These are phyloP conservation scores for Plecturocebus donacophilus DNA, from an alignment of 2,113 vertebrate genomes.

Conservation along the genomic window DNA sequence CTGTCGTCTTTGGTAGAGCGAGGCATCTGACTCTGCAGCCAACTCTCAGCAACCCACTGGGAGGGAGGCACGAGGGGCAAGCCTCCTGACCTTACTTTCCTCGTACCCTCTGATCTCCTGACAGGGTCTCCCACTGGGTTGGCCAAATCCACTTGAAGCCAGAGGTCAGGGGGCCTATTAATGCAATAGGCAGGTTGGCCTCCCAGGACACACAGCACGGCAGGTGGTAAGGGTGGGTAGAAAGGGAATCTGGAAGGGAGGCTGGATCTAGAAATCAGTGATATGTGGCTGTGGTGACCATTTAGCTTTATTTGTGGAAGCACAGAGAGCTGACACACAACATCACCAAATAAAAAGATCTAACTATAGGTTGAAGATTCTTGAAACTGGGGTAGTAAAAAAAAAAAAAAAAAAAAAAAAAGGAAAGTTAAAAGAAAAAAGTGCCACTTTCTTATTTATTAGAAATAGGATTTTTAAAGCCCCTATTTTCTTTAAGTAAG, in stretches of 20 bases:
- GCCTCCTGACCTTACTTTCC: not conserved
- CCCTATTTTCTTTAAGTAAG: not conserved
- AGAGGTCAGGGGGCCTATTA: too few species aligned
- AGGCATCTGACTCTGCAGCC: not conserved
- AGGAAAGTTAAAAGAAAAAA: not conserved
- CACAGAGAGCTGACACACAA: not conserved
- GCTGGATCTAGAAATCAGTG: not conserved
- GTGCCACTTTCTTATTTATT: not conserved
- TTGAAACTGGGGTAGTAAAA: not conserved
- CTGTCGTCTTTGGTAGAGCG: not conserved
- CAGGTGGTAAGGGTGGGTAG: too few species aligned
- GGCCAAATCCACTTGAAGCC: not conserved
- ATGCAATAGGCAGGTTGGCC: not conserved
- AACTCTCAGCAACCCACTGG: not conserved
- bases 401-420: not conserved
- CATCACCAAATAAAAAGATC: not conserved
- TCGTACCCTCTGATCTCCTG: not conserved
- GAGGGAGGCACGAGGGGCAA: not conserved
- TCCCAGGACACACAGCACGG: not conserved
- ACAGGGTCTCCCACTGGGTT: not conserved
- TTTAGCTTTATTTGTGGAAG: not conserved
- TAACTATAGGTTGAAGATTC: not conserved
- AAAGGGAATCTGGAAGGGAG: not conserved
- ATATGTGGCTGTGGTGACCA: not conserved
- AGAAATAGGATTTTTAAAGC: constrained; percentile 22